Conservation (phyloP, 2,797 vertebrate genomes). For the Sus cebifrons region DNA sequence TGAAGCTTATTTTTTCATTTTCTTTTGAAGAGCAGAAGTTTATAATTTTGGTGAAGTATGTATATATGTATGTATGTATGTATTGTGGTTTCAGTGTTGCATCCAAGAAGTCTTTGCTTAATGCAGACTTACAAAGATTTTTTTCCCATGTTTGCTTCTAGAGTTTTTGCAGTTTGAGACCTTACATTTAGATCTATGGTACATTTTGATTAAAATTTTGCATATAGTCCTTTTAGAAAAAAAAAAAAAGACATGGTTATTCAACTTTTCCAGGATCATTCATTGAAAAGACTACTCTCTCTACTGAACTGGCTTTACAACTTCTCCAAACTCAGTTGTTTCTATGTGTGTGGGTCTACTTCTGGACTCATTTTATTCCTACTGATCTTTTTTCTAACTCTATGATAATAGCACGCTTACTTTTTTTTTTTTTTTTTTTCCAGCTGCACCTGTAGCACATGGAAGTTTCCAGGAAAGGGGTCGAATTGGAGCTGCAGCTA, state of each 20-base stretch:
- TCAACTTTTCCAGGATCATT: neutral
- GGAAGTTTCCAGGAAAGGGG: no score
- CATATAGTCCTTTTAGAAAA: neutral
- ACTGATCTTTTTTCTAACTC: neutral
- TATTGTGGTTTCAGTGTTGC: neutral
- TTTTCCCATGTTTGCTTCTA: slow-evolving; percentile 32
- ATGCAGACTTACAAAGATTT: neutral
- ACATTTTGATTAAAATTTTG: neutral
- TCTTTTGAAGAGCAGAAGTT: neutral
- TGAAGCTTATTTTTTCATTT: neutral
- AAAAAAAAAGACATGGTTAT: neutral
- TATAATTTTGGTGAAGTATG: neutral
- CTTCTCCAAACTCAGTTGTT: slow-evolving; percentile 15
- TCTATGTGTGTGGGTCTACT: neutral
- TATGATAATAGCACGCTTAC: neutral
- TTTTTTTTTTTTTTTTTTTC: neutral
- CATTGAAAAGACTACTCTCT: neutral
- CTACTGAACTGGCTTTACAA: neutral
- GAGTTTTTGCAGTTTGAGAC: neutral
- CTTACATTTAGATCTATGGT: slow-evolving; percentile 46
- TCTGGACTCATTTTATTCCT: neutral
- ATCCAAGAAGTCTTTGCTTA: neutral
- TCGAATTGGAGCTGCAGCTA: no score
- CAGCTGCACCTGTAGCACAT: no score
- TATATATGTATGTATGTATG: neutral